Conservation (phyloP, 2,797 vertebrate species). For the Botia kubotai region DNA sequence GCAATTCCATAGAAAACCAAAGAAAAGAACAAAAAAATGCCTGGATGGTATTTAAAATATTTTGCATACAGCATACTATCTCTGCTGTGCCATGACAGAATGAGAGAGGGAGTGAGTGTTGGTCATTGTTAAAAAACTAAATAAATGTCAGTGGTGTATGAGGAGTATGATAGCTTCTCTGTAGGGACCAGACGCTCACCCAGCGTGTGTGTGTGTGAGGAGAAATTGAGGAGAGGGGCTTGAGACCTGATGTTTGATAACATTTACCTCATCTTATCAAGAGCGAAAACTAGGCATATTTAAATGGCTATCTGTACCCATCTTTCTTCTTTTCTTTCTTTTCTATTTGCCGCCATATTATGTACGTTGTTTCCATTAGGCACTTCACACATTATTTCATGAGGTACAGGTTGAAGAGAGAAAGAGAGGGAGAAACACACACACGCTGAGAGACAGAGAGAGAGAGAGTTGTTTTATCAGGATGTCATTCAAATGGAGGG, state of each 20-base stretch:
- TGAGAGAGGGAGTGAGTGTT: slow-evolving; percentile 63
- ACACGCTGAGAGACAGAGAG: slow-evolving; percentile 1
- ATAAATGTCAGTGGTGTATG: slow-evolving; percentile 92
- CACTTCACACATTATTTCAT: slow-evolving; percentile 79
- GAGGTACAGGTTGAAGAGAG: slow-evolving; percentile 75
- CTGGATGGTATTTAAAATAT: slow-evolving; percentile 80
- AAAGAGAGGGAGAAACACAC: slow-evolving; percentile 44
- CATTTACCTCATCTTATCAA: slow-evolving; percentile 62
- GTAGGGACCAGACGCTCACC: slow-evolving; percentile 74
- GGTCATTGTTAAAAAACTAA: slow-evolving; percentile 88
- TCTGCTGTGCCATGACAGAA: slow-evolving; percentile 72
- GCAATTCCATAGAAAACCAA: slow-evolving; percentile 51
- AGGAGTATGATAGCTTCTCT: slow-evolving; percentile 84
- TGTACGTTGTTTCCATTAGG: slow-evolving; percentile 70
- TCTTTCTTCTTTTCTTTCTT: slow-evolving; percentile 45
- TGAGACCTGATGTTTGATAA: slow-evolving; percentile 80
- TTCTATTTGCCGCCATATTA: slow-evolving; percentile 42
- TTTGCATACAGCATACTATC: slow-evolving; percentile 76
- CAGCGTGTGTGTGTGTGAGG: slow-evolving; percentile 29
- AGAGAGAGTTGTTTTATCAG: slow-evolving; percentile 83
- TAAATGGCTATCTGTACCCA: slow-evolving; percentile 74
- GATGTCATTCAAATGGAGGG: slow-evolving; percentile 98
- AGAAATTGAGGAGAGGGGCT: slow-evolving; percentile 55
- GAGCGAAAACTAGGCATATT: slow-evolving; percentile 67
- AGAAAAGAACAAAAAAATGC: slow-evolving; percentile 67